A percentile compares a stretch with the other conserved stretches of the same genome.
Evolutionary conservation across 37 sponge, comb jelly and placozoan genomes (phyloP).

Genomic region (Haliclona indistincta): DNA sequence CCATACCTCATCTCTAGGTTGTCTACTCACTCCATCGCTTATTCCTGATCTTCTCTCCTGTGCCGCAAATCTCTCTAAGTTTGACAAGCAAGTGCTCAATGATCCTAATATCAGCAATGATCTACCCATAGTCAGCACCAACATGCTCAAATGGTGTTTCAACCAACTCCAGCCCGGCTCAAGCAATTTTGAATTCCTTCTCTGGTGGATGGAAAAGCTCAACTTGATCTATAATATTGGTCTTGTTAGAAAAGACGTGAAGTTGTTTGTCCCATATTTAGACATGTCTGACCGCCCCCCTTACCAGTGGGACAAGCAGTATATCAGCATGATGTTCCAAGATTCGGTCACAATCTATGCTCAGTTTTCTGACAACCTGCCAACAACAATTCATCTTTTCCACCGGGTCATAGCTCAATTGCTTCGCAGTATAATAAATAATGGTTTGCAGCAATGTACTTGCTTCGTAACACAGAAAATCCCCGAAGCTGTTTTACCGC

Average conservation of each 20-base stretch:
- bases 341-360: slow-evolving; percentile 26
- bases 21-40: slow-evolving; percentile 1
- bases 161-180: not conserved
- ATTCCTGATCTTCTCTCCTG: not conserved
- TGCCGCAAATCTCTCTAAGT: not conserved
- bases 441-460: not conserved
- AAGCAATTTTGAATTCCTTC: slow-evolving; percentile 9
- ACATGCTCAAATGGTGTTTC: slow-evolving; percentile 1
- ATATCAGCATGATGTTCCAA: slow-evolving; percentile 7
- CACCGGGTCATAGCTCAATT: slow-evolving; percentile 29
- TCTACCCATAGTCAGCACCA: not conserved
- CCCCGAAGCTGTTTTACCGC: slow-evolving; percentile 46
- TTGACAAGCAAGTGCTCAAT: slow-evolving; percentile 2
- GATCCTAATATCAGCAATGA: not conserved
- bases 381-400: slow-evolving; percentile 53
- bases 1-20: not conserved
- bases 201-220: slow-evolving; percentile 54
- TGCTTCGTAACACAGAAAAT: slow-evolving; percentile 36
- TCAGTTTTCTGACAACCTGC: slow-evolving; percentile 16
- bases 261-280: slow-evolving; percentile 58
- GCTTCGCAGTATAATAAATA: slow-evolving; percentile 11
- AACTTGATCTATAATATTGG: slow-evolving; percentile 45
- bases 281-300: slow-evolving; percentile 10
- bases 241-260: not conserved
- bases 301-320: slow-evolving; percentile 32